A percentile compares a stretch with the other conserved stretches of the same genome.
Evolutionary conservation across 2,888 invertebrate genomes (phyloP).

Genomic region (Cylindroiulus punctatus): DNA sequence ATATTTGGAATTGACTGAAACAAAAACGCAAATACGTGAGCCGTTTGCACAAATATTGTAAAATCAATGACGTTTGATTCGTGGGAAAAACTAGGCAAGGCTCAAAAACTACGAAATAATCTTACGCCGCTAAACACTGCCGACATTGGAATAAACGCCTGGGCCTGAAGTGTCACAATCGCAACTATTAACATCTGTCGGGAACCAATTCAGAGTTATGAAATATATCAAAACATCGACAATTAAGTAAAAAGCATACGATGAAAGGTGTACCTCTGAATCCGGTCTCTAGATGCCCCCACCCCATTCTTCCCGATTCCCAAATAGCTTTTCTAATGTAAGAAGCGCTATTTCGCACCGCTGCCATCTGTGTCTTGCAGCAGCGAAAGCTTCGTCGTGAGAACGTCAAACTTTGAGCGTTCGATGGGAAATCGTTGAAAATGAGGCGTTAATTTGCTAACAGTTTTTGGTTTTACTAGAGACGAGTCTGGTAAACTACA

Average conservation of each 20-base stretch:
- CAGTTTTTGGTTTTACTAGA: constrained; percentile 19
- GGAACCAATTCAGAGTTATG: neutral
- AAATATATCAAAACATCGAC: constrained; percentile 20
- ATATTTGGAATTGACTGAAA: neutral
- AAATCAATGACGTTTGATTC: neutral
- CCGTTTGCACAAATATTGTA: neutral
- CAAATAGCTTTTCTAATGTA: neutral
- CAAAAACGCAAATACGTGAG: neutral
- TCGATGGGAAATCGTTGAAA: constrained; percentile 43
- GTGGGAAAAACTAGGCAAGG: neutral
- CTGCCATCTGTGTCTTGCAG: neutral
- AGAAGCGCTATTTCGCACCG: neutral
- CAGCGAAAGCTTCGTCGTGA: neutral
- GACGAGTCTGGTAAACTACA: constrained; percentile 31
- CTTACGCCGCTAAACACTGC: neutral
- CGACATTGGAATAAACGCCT: neutral
- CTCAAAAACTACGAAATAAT: neutral
- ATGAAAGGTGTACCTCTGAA: neutral
- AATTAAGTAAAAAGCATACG: neutral
- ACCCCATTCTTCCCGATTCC: neutral
- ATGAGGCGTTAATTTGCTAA: constrained; percentile 9
- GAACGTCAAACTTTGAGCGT: constrained; percentile 36
- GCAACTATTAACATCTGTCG: neutral
- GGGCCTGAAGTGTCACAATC: neutral
- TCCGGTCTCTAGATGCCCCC: neutral